Evolutionary conservation across 2,797 vertebrate genomes (phyloP).

Genomic region (Microcaecilia unicolor): DNA sequence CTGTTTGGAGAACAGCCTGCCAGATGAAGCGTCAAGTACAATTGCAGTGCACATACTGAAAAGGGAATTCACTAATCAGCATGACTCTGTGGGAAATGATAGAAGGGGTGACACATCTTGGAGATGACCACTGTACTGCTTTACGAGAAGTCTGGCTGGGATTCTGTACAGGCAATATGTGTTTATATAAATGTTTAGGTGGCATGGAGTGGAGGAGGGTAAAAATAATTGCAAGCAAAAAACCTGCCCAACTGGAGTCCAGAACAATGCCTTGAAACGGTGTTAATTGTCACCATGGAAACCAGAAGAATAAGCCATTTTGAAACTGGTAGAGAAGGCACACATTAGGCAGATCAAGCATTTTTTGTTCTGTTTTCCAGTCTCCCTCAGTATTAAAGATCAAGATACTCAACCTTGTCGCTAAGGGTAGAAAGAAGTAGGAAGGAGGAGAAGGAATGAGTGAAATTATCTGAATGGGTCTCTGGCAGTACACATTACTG

Average conservation of each 20-base stretch:
- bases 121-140: too few species aligned
- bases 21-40: too few species aligned
- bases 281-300: slow-evolving; percentile 95
- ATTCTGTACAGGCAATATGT: too few species aligned
- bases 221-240: slow-evolving; percentile 67
- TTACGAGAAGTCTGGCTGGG: too few species aligned
- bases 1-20: too few species aligned
- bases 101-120: too few species aligned
- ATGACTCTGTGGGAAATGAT: too few species aligned
- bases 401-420: slow-evolving; percentile 80
- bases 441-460: too few species aligned
- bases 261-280: slow-evolving; percentile 88
- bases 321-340: slow-evolving; percentile 84
- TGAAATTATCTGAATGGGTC: slow-evolving; percentile 71
- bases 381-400: slow-evolving; percentile 72
- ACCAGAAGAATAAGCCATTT: slow-evolving; percentile 95
- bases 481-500: slow-evolving; percentile 52
- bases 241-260: slow-evolving; percentile 71
- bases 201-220: slow-evolving; percentile 15
- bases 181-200: slow-evolving; percentile 14
- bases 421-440: too few species aligned
- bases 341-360: slow-evolving; percentile 78
- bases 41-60: too few species aligned
- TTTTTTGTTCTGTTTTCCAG: too few species aligned
- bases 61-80: too few species aligned